Evolutionary conservation across 1,140 invertebrate species (phyloP).

Genomic region (Orchesella cincta): DNA sequence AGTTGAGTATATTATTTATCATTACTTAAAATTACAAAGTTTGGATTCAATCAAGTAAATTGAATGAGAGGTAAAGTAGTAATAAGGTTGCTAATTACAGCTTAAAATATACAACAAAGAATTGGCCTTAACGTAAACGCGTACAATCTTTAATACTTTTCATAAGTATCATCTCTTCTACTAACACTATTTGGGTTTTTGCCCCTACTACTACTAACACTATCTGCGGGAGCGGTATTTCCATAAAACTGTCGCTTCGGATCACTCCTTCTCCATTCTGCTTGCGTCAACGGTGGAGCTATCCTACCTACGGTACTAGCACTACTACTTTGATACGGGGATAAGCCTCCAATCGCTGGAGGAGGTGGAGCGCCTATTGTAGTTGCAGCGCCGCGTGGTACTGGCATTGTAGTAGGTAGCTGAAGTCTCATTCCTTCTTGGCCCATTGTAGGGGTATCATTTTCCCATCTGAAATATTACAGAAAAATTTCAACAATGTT

Average conservation of each 20-base stretch:
- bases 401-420: neutral
- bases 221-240: neutral
- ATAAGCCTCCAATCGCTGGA: conserved; percentile 13
- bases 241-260: neutral
- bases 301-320: conserved; percentile 2
- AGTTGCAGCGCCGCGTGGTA: neutral
- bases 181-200: conserved; percentile 1
- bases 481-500: too few relatives aligned
- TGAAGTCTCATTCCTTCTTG: neutral
- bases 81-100: neutral
- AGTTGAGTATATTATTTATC: too few relatives aligned
- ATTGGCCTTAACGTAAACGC: neutral
- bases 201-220: neutral
- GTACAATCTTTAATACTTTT: conserved; percentile 5
- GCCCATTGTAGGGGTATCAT: neutral
- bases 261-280: conserved; percentile 21
- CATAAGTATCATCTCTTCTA: conserved; percentile 11
- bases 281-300: neutral
- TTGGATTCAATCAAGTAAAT: too few relatives aligned
- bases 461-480: too few relatives aligned
- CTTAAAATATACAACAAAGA: neutral
- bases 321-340: conserved; percentile 20
- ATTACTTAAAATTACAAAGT: too few relatives aligned
- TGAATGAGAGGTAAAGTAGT: too few relatives aligned
- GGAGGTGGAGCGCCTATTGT: conserved; percentile 5